Evolutionary conservation across 2,797 vertebrate species (phyloP).

Genomic region (Hydrophis major): DNA sequence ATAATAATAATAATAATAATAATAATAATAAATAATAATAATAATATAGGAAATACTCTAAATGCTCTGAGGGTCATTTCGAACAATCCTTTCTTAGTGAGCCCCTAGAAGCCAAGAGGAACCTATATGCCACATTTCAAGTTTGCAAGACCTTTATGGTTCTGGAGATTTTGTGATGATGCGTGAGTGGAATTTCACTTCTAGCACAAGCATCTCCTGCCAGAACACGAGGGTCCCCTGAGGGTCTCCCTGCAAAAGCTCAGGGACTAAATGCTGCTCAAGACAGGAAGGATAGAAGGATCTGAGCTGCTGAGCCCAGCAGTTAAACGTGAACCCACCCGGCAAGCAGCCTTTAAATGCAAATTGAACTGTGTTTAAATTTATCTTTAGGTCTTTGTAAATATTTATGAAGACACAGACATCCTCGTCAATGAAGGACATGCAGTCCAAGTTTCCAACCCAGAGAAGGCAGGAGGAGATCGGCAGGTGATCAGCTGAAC

Average conservation of each 20-base stretch:
- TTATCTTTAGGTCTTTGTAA: not conserved
- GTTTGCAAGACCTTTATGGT: no score
- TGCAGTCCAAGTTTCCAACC: not conserved
- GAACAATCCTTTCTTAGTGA: no score
- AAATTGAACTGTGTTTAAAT: not conserved
- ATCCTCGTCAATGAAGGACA: not conserved
- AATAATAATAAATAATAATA: no score
- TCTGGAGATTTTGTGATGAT: no score
- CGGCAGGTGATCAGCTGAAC: no score
- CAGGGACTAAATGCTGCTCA: not conserved
- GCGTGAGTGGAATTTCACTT: not conserved
- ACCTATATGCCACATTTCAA: no score
- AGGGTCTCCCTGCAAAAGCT: not conserved
- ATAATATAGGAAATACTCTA: no score
- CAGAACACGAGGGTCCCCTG: not conserved
- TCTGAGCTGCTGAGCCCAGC: not conserved
- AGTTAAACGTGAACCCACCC: not conserved
- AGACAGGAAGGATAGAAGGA: not conserved
- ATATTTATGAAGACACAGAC: not conserved
- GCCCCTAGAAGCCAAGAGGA: no score
- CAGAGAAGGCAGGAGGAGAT: not conserved
- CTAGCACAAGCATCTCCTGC: not conserved
- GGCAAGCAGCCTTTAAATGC: not conserved
- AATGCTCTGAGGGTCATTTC: no score
- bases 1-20: no score